Evolutionary conservation across 2,797 vertebrate genomes (phyloP).

Genomic region (Cuculus canorus): DNA sequence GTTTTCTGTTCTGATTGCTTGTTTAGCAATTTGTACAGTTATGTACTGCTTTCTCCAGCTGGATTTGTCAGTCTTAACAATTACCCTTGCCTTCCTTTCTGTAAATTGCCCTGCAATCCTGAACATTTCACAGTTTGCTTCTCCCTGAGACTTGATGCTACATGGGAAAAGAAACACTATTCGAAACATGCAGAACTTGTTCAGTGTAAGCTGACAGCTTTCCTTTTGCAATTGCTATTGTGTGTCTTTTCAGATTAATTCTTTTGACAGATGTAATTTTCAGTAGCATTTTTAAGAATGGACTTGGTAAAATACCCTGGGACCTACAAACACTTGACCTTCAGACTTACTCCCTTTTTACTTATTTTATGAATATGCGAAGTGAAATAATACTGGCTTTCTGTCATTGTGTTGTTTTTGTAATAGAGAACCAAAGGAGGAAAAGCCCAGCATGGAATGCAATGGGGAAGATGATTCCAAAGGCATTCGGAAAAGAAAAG

Average conservation of each 20-base stretch:
- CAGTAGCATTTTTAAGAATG: constrained; percentile 4
- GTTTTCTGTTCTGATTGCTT: neutral
- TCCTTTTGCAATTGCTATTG: constrained; percentile 20
- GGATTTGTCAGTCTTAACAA: constrained; percentile 34
- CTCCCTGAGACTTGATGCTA: neutral
- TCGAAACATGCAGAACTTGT: constrained; percentile 37
- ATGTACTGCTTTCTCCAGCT: constrained; percentile 1
- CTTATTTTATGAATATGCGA: neutral
- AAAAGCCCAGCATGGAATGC: constrained; percentile 70
- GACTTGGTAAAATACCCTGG: neutral
- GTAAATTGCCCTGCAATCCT: constrained; percentile 24
- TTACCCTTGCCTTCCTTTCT: constrained; percentile 15
- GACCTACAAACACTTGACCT: neutral
- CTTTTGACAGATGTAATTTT: neutral
- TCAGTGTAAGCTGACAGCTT: neutral
- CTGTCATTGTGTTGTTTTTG: constrained; percentile 49
- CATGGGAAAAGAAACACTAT: neutral
- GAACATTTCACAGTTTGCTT: constrained; percentile 39
- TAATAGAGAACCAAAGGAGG: constrained; percentile 78
- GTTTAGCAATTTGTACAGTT: constrained; percentile 17
- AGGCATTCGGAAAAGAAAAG: constrained; percentile 78
- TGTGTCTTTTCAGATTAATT: constrained; percentile 21
- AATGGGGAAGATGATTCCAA: constrained; percentile 78
- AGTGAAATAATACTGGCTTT: neutral
- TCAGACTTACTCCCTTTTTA: neutral